Percentiles rank a stretch among this genome's conserved stretches.
Evolutionary conservation across 2,888 invertebrate species (phyloP).

Genomic region (Chrysolina haemoptera): DNA sequence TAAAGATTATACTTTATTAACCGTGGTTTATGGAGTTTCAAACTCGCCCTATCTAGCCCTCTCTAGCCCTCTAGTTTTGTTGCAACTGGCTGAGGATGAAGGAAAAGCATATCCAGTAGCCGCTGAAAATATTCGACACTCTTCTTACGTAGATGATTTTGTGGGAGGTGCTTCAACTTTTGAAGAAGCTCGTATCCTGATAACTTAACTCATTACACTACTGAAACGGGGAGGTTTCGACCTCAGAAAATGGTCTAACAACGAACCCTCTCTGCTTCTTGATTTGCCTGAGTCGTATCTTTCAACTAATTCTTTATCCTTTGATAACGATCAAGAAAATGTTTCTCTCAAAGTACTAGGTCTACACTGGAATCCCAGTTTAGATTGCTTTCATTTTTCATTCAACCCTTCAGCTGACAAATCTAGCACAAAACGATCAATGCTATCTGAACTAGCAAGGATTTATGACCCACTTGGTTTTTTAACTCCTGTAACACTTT

Average conservation of each 20-base stretch:
- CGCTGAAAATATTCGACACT: neutral
- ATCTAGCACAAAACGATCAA: neutral
- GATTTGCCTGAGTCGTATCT: neutral
- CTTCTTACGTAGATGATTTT: neutral
- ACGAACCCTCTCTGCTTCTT: neutral
- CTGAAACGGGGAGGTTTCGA: neutral
- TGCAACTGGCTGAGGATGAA: neutral
- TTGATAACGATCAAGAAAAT: neutral
- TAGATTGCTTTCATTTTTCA: neutral
- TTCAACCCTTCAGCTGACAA: neutral
- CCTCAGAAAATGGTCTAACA: constrained; percentile 1
- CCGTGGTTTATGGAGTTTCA: neutral
- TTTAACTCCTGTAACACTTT: constrained; percentile 13
- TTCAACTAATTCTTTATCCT: neutral
- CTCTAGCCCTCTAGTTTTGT: too few relatives aligned
- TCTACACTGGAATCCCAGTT: neutral
- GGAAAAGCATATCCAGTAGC: neutral
- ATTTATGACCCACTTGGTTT: constrained; percentile 16
- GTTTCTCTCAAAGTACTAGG: neutral
- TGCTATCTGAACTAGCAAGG: constrained; percentile 18
- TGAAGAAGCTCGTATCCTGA: neutral
- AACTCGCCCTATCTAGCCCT: neutral
- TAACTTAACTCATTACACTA: neutral
- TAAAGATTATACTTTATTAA: neutral
- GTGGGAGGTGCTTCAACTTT: neutral